Conservation (phyloP, 23 tunicate genomes). For the Trididemnum clinides region DNA sequence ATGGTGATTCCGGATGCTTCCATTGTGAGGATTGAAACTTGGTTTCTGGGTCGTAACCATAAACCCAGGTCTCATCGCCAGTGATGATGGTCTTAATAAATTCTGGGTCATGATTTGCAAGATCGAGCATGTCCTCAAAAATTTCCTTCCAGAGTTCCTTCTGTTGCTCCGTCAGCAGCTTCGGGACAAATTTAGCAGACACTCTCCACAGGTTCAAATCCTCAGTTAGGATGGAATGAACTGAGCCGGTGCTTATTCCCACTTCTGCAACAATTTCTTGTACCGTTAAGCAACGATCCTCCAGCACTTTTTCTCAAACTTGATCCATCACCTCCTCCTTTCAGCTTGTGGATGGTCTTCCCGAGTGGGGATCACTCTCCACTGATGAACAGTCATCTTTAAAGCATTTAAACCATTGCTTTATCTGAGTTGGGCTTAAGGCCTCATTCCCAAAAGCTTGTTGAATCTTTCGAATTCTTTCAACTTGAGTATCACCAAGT, state of each 20-base stretch:
- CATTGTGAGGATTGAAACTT: slow-evolving; percentile 12
- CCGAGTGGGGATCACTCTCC: slow-evolving; percentile 19
- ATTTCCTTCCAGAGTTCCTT: slow-evolving; percentile 38
- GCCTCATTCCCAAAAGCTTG: slow-evolving; percentile 2
- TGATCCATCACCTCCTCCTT: slow-evolving; percentile 5
- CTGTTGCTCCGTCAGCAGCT: slow-evolving; percentile 38
- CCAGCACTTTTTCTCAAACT: slow-evolving; percentile 2
- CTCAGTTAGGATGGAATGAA: slow-evolving; percentile 5
- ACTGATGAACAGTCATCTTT: slow-evolving; percentile 12
- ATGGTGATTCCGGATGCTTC: slow-evolving; percentile 10
- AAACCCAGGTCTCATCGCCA: slow-evolving; percentile 18
- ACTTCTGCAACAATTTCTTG: slow-evolving; percentile 17
- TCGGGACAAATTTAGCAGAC: slow-evolving; percentile 29
- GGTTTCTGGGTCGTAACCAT: slow-evolving; percentile 21
- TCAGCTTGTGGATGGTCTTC: slow-evolving; percentile 27
- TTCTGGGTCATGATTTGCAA: slow-evolving; percentile 37
- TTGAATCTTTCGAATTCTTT: slow-evolving; percentile 16
- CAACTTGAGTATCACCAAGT: slow-evolving; percentile 23
- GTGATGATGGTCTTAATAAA: slow-evolving; percentile 25
- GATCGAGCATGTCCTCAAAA: not conserved
- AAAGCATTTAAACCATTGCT: slow-evolving; percentile 26
- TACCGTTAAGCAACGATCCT: slow-evolving; percentile 17
- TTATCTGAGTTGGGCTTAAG: slow-evolving; percentile 35
- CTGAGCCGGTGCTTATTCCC: slow-evolving; percentile 32
- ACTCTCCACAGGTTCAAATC: slow-evolving; percentile 34